Evolutionary conservation across 2,113 vertebrate species (phyloP), one percentile per base, ranked within the genome.

Genomic region (Oostethus manadensis): DNA sequence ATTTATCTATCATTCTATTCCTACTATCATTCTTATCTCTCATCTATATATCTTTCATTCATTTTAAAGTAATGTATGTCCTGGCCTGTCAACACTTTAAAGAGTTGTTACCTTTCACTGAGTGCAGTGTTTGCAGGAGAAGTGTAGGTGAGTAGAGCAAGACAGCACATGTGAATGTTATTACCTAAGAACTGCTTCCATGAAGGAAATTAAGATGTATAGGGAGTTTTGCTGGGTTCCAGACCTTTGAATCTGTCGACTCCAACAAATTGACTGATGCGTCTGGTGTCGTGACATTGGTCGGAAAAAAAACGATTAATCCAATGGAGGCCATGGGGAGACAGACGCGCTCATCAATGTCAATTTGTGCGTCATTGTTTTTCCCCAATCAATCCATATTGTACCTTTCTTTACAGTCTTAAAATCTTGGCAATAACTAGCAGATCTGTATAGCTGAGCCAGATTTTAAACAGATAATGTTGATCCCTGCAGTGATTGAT

Each of bases 141-240:
- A 85, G n/a, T 54, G 33, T 21, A 26, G 71, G 61, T 84, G 74
- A 82, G 65, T 58, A 16, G 54, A 62, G 71, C 73, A 67, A 77
- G 60, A 70, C 61, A 60, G 44, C 67, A 82, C 84, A 87, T 85
- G 83, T 84, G 83, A 85, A 75, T 20, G 71, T 35, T 72, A 76
- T 85, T 82, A 79, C 63, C 62, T 58, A 73, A 81, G 71, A 56
- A 67, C 33, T 54, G 42, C 70, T 73, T 73, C 70, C 63, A 57
- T 77, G 72, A 84, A 76, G 78, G 69, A 75, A 67, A 80, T 66
- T 71, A 57, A 78, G 62, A 82, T 68, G 58, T 73, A 70, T 71
- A 73, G 68, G 54, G 20, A 76, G 18, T 40, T 14, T 55, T 55
- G 53, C 35, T 40, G n/a, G 1, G 33, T 38, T 55, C 18, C 51